Conservation (phyloP, 2,888 invertebrate genomes). For the Fragum whitleyi region DNA sequence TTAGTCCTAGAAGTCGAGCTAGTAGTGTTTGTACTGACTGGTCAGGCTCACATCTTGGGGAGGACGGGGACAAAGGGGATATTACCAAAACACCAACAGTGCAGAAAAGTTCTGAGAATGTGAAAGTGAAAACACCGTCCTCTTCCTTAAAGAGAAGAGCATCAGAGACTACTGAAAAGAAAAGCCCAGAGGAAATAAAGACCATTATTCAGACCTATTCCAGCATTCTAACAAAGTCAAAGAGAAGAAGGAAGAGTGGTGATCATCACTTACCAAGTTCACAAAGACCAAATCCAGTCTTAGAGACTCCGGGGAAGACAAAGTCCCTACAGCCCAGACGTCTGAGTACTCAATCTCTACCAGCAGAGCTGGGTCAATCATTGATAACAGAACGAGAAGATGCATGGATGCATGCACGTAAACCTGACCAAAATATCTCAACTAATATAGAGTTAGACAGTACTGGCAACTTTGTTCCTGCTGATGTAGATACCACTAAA, state of each 20-base stretch:
- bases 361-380: slow-evolving; percentile 25
- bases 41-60: slow-evolving; percentile 36
- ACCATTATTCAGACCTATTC: slow-evolving; percentile 52
- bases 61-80: slow-evolving; percentile 49
- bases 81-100: slow-evolving; percentile 24
- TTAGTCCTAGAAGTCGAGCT: slow-evolving; percentile 36
- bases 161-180: slow-evolving; percentile 7
- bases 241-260: slow-evolving; percentile 25
- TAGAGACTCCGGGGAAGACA: neutral
- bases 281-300: slow-evolving; percentile 37
- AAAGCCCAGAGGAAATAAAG: slow-evolving; percentile 56
- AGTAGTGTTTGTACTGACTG: slow-evolving; percentile 46
- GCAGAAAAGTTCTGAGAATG: neutral
- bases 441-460: neutral
- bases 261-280: slow-evolving; percentile 32
- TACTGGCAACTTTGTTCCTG: slow-evolving; percentile 1
- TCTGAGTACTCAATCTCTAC: slow-evolving; percentile 51
- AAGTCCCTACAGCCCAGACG: slow-evolving; percentile 28
- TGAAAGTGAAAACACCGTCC: neutral
- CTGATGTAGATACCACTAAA: neutral
- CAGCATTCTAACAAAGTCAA: slow-evolving; percentile 43
- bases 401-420: slow-evolving; percentile 29
- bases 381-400: neutral
- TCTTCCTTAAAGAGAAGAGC: neutral
- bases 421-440: neutral